phyloP scores from a whole-genome alignment of 2,888 invertebrate genomes.

The Parthenolecanium corni region DNA sequence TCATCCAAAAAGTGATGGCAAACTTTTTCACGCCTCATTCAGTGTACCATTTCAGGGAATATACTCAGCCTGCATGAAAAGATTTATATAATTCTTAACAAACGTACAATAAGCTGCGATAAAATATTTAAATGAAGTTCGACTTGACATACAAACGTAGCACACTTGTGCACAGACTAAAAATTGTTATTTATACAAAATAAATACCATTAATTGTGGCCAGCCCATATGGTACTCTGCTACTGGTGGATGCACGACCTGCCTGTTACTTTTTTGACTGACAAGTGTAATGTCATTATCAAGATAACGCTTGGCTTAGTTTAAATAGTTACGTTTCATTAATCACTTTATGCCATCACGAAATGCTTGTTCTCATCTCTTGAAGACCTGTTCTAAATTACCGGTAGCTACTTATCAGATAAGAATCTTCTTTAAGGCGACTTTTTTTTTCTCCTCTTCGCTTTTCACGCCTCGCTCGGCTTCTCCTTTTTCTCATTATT shows the following conservation, averaged over 20 bases:
- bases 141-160: neutral
- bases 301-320: neutral
- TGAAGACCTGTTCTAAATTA: neutral
- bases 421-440: neutral
- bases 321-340: neutral
- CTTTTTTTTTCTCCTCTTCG: too few species aligned
- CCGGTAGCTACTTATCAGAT: slow-evolving; percentile 1
- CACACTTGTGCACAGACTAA: too few species aligned
- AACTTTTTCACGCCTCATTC: too few species aligned
- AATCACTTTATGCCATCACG: neutral
- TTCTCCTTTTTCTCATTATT: too few species aligned
- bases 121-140: neutral
- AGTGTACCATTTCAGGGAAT: too few species aligned
- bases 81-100: too few species aligned
- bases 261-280: slow-evolving; percentile 19
- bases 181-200: neutral
- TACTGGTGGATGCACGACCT: neutral
- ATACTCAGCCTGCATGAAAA: too few species aligned
- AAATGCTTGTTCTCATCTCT: neutral
- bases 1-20: too few species aligned
- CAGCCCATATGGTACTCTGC: neutral
- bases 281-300: slow-evolving; percentile 22
- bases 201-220: neutral
- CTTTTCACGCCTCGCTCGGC: too few species aligned
- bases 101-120: neutral